Evolutionary conservation across 2,888 invertebrate species (phyloP).

Genomic region (Eueremaeus valkanovi): DNA sequence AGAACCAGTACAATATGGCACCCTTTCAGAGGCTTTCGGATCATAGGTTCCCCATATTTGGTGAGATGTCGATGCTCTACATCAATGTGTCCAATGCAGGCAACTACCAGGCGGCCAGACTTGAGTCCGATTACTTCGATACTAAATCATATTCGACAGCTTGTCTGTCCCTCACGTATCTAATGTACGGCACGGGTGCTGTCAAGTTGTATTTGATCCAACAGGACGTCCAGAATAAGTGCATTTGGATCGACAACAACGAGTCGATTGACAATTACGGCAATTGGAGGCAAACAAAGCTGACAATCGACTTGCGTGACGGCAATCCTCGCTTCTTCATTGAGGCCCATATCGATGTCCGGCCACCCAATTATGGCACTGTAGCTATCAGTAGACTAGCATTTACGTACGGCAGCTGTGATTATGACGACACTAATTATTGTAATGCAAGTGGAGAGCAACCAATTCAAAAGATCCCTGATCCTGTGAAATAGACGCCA

Average conservation of each 20-base stretch:
- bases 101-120: background rate
- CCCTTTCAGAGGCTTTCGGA: background rate
- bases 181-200: slow-evolving; percentile 22
- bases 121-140: slow-evolving; percentile 5
- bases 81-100: background rate
- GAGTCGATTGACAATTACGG: background rate
- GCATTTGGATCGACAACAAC: slow-evolving; percentile 15
- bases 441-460: background rate
- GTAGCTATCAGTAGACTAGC: background rate
- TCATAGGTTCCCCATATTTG: background rate
- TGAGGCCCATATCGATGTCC: background rate
- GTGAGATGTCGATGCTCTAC: background rate
- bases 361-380: slow-evolving; percentile 18
- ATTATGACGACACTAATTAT: background rate
- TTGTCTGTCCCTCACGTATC: background rate
- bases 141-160: background rate
- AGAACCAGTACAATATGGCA: background rate
- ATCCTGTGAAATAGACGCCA: background rate
- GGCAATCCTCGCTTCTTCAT: slow-evolving; percentile 21
- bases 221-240: slow-evolving; percentile 11
- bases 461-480: background rate
- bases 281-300: background rate
- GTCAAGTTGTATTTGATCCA: background rate
- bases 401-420: background rate
- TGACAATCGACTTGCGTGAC: slow-evolving; percentile 5